phyloP scores from a whole-genome alignment of 2,113 vertebrate genomes.

The Coryphaenoides rupestris region DNA sequence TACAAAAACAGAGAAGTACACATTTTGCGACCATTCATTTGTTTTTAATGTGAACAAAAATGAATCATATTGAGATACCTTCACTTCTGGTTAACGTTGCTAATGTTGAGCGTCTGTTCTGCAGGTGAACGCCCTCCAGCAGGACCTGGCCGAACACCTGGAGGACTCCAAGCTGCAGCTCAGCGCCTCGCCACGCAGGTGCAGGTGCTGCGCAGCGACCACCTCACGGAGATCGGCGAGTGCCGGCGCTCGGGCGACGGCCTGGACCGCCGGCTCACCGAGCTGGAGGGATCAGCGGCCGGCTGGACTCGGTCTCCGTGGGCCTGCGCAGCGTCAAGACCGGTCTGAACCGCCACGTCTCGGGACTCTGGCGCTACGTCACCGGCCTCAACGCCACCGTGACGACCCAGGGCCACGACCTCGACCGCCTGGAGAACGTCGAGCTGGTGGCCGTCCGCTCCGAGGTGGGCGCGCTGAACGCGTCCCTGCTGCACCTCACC shows the following conservation, averaged over 20 bases:
- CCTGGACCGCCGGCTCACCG: constrained; percentile 76
- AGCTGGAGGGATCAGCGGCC: constrained; percentile 83
- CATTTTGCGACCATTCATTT: too few species aligned
- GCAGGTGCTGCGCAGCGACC: constrained; percentile 20
- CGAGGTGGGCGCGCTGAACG: constrained; percentile 74
- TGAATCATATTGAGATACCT: too few species aligned
- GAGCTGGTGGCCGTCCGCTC: constrained; percentile 72
- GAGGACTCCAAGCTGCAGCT: constrained; percentile 74
- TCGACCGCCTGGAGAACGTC: constrained; percentile 75
- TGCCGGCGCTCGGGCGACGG: constrained; percentile 64
- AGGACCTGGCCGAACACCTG: constrained; percentile 67
- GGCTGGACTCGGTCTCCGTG: constrained; percentile 75
- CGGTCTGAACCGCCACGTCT: constrained; percentile 81
- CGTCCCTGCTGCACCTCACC: constrained; percentile 75
- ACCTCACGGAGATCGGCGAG: constrained; percentile 62
- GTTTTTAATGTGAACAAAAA: too few species aligned
- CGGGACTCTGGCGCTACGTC: constrained; percentile 82
- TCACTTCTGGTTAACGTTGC: too few species aligned
- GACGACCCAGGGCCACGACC: constrained; percentile 63
- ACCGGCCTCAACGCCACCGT: constrained; percentile 80
- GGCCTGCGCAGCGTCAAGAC: constrained; percentile 79
- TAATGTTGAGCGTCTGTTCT: too few species aligned
- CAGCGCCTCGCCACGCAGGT: constrained; percentile 64
- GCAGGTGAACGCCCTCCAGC: constrained; percentile 77
- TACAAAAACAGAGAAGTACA: too few species aligned